Evolutionary conservation across 2,113 vertebrate genomes (phyloP), one percentile per base, ranked within the genome.

Genomic region (Azemiops feae): DNA sequence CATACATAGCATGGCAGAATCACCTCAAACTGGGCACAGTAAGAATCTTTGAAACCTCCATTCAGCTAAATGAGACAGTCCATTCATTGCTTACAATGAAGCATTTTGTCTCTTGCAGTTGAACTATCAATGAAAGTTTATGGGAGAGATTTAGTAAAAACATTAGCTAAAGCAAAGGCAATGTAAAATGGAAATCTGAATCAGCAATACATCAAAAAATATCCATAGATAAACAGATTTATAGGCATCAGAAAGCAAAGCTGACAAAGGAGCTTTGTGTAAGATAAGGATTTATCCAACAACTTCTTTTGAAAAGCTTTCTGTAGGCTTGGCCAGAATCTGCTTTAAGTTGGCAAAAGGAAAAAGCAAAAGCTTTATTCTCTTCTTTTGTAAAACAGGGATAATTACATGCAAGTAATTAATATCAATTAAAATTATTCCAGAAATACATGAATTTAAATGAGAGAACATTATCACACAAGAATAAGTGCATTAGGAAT

Each of bases 81-180:
- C 88, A 93, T 96, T 96, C 92, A 93, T 45, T 85, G 45, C 86
- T 91, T 58, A 96, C 95, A 96, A 93, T 95, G 95, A 96, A 91
- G 45, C 57, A 92, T 87, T 95, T 95, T 96, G 95, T 96, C 91
- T 93, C 91, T 95, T 95, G 94, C 92, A 89, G 93, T 92, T 92
- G 45, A 94, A 87, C 94, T 88, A 69, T 92, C 94, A 92, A 92
- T 87, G 87, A 89, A 85, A 89, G 85, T 54, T 90, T 30, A 54
- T 92, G 91, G 57, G 91, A 96, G 89, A 50, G 92, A 88, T 93
- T 96, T 92, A 89, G 92, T 50, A 93, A 89, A 91, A 93, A 58
- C 69, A 92, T 90, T 45, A 1, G 74, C 90, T 87, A 90, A 96
- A 93, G 93, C 47, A 87, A 92, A 95, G 92, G 64, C 94, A 93